Conservation (phyloP, 2,797 vertebrate species). For the Premnoplex brunnescens region DNA sequence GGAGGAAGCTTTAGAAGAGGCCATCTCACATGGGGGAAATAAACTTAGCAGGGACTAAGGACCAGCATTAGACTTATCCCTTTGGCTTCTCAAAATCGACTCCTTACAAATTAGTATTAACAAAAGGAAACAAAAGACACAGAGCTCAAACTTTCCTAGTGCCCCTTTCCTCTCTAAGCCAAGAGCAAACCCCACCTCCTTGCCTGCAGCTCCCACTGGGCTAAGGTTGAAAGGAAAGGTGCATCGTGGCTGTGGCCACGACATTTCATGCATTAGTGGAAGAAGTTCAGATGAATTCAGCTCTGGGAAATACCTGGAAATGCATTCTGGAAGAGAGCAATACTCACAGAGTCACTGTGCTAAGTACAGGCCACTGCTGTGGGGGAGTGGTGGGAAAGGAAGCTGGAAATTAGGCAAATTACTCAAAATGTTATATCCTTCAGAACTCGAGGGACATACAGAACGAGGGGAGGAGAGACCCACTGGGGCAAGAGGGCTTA, state of each 20-base stretch:
- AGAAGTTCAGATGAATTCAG: not conserved
- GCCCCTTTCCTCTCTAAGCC: not conserved
- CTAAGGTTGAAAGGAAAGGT: not conserved
- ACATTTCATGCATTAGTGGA: not conserved
- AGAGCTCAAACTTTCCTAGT: not conserved
- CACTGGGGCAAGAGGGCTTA: not conserved
- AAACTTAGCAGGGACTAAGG: not conserved
- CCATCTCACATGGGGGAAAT: not conserved
- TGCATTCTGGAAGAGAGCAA: not conserved
- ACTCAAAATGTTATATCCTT: not conserved
- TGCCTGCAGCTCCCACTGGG: not conserved
- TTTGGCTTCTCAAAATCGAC: not conserved
- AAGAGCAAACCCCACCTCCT: not conserved
- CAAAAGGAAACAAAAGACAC: not conserved
- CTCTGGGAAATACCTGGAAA: not conserved
- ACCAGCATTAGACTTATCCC: not conserved
- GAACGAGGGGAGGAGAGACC: not conserved
- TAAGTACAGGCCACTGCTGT: not conserved
- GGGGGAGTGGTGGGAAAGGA: not conserved
- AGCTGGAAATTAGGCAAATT: constrained; percentile 2
- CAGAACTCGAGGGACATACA: not conserved
- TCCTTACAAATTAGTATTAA: not conserved
- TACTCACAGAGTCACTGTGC: not conserved
- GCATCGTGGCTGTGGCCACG: fast-evolving
- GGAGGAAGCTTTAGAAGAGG: not conserved